Evolutionary conservation across 1,140 invertebrate species (phyloP), one percentile per base, ranked within the genome.

Genomic region (Brachionus koreanus): DNA sequence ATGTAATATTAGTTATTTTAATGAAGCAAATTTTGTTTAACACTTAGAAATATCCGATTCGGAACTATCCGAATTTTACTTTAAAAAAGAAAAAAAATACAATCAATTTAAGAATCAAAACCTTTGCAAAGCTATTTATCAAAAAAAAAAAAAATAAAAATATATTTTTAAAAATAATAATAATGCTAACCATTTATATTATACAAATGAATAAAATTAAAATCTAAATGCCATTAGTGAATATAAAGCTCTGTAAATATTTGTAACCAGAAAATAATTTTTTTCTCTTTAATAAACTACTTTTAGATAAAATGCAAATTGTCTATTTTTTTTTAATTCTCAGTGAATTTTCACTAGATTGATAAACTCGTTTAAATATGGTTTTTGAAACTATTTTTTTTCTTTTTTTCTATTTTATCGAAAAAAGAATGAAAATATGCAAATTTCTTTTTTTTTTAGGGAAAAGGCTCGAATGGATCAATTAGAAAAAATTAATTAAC

Each of bases 401-500:
- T 69, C 29, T 63, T 29, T 63, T 63, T 63, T 23, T 7, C 23
- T 69, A 29, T 37, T 69, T 19, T 3, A 1, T 69, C 37, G 33
- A 19, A 39, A 39, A 39, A 19, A 69, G 37, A 69, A 39, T 69
- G 65, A 69, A 69, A 69, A 69, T 69, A 69, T 69, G 65, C 37
- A 69, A 69, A 69, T 69, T 69, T 65, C 29, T 65, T 12, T 12
- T 65, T 33, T 9, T 3, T n/a, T n/a, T n/a, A n/a, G 33, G 63
- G 9, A 69, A 39, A 69, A 39, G 19, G 16, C n/a, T 69, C 33
- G 65, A 69, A 39, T 39, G 65, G 65, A 69, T 69, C 65, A 69
- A 69, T 69, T 69, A 69, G 65, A 69, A 33, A 57, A 69, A 69
- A 42, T 69, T 69, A 69, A 69, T 69, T 69, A 69, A 69, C 65